Evolutionary conservation across 2,113 vertebrate species (phyloP), one percentile per base, ranked within the genome.

Genomic region (Hystrix brachyura): DNA sequence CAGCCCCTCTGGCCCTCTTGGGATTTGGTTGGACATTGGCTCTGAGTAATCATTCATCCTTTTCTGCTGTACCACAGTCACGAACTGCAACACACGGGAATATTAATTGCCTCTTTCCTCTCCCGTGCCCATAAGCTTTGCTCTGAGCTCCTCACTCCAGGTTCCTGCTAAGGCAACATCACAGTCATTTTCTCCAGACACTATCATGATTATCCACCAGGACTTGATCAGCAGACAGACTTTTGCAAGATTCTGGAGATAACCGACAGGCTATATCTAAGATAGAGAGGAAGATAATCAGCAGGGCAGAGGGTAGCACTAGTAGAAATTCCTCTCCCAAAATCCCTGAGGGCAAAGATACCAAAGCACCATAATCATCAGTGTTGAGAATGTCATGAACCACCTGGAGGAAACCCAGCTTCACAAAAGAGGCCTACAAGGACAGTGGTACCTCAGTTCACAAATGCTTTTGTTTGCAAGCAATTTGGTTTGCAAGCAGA

Each of bases 341-440:
- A 29, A 43, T 32, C 43, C 23, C 80, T 18, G 5, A 32, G 17
- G 11, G 7, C 15, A 10, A 48, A 93, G 74, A 21, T 34, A 57
- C 51, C 0, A 18, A 78, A 18, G 0, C 4, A 27, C 19, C 6
- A 51, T 11, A 8, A 27, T 18, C 8, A 18, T 32, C 7, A 3
- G 29, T 27, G 72, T 55, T 57, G 51, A 78, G 34, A n/a, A 23
- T 11, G 12, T 18, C 71, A 3, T 7, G 46, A 93, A 21, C 17
- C 18, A 15, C 71, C 38, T 29, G 11, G 17, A 59, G n/a, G n/a
- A 38, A 67, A 65, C 55, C 2, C 72, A 48, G 12, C 60, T 32
- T 15, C 91, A 78, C 27, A 27, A 12, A 86, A 67, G 46, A 53
- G 67, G 82, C 38, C 32, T 34, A 25, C 8, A 17, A 10, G 21